These are phyloP conservation scores for Torymus aiolomorphi DNA, from an alignment of 2,888 invertebrate genomes.

Conservation along the genomic window DNA sequence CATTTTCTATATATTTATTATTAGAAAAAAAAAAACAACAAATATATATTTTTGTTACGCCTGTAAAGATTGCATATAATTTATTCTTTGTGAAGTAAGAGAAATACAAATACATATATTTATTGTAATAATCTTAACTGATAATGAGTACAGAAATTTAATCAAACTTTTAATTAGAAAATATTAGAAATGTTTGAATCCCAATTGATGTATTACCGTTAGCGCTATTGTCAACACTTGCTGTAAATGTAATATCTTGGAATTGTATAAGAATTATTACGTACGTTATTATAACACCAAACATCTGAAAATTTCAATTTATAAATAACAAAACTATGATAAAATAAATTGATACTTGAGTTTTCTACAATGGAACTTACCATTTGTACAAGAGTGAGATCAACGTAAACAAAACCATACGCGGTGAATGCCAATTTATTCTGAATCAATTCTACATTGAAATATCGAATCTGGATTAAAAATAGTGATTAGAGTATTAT, in stretches of 20 bases:
- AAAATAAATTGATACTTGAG: neutral
- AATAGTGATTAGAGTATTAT: neutral
- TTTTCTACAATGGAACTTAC: neutral
- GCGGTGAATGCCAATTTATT: constrained; percentile 30
- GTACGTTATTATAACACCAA: constrained; percentile 15
- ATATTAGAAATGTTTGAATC: neutral
- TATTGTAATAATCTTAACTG: no score
- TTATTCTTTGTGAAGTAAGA: no score
- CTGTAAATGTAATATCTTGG: neutral
- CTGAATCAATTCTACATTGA: constrained; percentile 17
- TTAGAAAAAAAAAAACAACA: no score
- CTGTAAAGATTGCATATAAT: no score
- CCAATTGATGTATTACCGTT: neutral
- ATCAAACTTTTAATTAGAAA: neutral
- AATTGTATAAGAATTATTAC: constrained; percentile 35
- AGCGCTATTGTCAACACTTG: neutral
- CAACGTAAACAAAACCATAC: neutral
- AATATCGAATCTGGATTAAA: constrained; percentile 24
- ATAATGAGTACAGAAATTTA: no score
- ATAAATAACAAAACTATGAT: neutral
- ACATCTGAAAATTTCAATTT: constrained; percentile 23
- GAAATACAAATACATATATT: no score
- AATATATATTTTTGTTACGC: no score
- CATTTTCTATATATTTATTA: no score
- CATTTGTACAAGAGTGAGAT: constrained; percentile 27